Conservation (phyloP, 2,113 vertebrate genomes). For the Anseranas semipalmata region DNA sequence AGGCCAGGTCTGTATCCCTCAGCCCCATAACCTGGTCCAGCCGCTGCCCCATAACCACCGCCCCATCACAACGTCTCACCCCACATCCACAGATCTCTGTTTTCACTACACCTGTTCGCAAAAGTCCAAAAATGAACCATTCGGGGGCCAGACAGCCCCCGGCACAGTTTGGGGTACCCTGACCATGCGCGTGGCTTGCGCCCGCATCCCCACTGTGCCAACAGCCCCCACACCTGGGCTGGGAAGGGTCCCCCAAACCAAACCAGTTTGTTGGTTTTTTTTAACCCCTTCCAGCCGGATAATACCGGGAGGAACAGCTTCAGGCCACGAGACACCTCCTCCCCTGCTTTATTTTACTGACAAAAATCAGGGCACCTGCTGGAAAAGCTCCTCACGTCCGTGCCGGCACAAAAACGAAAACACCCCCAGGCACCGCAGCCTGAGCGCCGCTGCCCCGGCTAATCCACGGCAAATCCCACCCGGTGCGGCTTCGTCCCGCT, state of each 20-base stretch:
- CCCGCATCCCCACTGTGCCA: accelerated
- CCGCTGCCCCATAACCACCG: neutral
- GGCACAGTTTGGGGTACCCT: neutral
- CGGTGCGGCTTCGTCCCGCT: neutral
- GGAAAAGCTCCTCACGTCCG: neutral
- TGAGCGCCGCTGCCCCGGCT: neutral
- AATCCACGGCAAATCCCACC: neutral
- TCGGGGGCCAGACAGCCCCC: neutral
- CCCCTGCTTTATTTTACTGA: neutral
- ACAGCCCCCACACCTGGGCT: accelerated
- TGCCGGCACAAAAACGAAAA: accelerated
- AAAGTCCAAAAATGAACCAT: neutral
- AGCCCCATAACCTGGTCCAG: neutral
- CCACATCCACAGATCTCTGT: neutral
- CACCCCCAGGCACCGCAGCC: neutral
- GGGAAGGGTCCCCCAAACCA: neutral
- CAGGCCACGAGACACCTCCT: neutral
- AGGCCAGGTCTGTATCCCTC: neutral
- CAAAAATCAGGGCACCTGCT: neutral
- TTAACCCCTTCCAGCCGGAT: neutral
- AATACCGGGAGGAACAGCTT: neutral
- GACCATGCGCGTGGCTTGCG: accelerated
- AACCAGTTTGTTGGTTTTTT: neutral
- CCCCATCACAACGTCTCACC: neutral
- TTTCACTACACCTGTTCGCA: neutral